Conservation (phyloP, 2,888 invertebrate species). For the Trissolcus japonicus region DNA sequence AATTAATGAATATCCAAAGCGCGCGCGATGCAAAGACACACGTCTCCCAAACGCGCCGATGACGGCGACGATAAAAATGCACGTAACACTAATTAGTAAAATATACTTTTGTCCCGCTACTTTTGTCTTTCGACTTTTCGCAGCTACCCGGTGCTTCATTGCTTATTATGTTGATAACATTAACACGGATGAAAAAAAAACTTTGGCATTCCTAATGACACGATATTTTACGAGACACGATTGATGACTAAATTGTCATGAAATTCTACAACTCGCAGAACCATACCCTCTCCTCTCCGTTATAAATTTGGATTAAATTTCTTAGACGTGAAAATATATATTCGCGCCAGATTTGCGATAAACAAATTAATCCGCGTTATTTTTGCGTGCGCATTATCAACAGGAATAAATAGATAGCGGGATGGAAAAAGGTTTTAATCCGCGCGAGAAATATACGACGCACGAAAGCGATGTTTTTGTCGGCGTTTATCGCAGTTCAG, state of each 20-base stretch:
- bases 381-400: slow-evolving; percentile 21
- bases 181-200: slow-evolving; percentile 1
- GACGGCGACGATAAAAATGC: slow-evolving; percentile 49
- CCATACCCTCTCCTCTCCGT: no score
- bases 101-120: slow-evolving; percentile 34
- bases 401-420: slow-evolving; percentile 23
- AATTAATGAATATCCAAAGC: slow-evolving; percentile 55
- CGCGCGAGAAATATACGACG: slow-evolving; percentile 50
- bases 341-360: not conserved
- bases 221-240: no score
- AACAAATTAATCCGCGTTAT: slow-evolving; percentile 3
- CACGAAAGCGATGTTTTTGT: slow-evolving; percentile 56
- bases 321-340: no score
- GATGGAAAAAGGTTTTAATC: slow-evolving; percentile 49
- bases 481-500: slow-evolving; percentile 41
- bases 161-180: slow-evolving; percentile 18
- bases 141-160: slow-evolving; percentile 12
- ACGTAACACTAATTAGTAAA: slow-evolving; percentile 44
- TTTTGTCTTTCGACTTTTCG: slow-evolving; percentile 23
- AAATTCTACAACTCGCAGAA: no score
- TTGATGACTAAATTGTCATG: no score
- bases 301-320: no score
- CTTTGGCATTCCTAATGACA: no score
- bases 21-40: slow-evolving; percentile 55
- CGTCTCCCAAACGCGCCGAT: slow-evolving; percentile 56